A percentile compares a stretch with the other conserved stretches of the same genome.
phyloP scores from a whole-genome alignment of 53 echinoderm and acorn worm species.

The Holothuria scabra region DNA sequence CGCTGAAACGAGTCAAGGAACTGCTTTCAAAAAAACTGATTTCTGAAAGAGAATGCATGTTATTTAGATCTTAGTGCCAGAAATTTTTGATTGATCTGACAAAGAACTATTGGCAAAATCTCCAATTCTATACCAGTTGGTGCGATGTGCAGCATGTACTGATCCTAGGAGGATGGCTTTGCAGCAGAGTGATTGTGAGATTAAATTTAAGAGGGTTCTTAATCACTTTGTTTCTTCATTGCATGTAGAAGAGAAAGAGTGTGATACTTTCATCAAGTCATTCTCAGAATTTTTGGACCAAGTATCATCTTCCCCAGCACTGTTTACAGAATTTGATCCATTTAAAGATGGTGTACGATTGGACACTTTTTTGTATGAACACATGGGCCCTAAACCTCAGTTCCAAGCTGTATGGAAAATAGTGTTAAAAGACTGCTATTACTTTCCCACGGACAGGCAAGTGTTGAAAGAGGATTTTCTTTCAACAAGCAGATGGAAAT shows the following conservation, averaged over 20 bases:
- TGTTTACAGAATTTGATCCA: conserved; percentile 41
- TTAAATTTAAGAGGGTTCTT: conserved; percentile 22
- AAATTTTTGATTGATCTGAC: not conserved
- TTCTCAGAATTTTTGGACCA: conserved; percentile 42
- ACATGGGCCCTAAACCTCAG: conserved; percentile 37
- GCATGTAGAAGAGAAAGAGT: conserved; percentile 33
- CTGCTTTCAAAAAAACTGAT: not conserved
- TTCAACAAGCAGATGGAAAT: conserved; percentile 12
- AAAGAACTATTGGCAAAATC: not conserved
- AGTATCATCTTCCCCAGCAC: conserved; percentile 9
- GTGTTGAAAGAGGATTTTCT: conserved; percentile 58
- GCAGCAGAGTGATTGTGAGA: conserved; percentile 9
- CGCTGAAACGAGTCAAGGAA: not conserved
- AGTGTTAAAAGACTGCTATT: conserved; percentile 43
- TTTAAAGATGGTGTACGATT: conserved; percentile 22
- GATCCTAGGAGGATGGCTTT: conserved; percentile 44
- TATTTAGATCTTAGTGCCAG: not conserved
- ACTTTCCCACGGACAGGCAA: conserved; percentile 61
- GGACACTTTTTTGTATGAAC: conserved; percentile 37
- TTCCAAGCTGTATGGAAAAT: conserved; percentile 47
- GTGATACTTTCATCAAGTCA: conserved; percentile 41
- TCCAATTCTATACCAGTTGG: conserved; percentile 37
- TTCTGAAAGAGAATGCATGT: not conserved
- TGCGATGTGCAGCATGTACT: conserved; percentile 22
- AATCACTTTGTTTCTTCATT: conserved; percentile 34